phyloP scores from a whole-genome alignment of 1,140 invertebrate genomes.

The Hermetia illucens region DNA sequence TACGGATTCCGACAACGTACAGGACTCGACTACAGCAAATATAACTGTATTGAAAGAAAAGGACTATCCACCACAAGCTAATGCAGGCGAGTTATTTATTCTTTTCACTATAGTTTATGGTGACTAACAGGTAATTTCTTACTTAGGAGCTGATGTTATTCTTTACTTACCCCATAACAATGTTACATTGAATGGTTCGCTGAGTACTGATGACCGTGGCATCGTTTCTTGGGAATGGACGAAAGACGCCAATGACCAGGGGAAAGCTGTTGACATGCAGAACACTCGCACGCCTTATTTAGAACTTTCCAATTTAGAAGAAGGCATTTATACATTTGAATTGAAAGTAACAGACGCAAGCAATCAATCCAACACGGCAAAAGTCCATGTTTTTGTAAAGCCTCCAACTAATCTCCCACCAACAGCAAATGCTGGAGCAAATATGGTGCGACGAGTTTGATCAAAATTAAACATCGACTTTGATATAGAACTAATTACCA shows the following conservation, averaged over 20 bases:
- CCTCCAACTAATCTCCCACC: conserved; percentile 74
- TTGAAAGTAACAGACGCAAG: conserved; percentile 84
- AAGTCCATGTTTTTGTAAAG: conserved; percentile 87
- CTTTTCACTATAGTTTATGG: not conserved
- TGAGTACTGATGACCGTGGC: conserved; percentile 84
- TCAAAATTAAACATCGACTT: too few relatives aligned
- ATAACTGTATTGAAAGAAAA: conserved; percentile 81
- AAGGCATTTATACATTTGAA: conserved; percentile 88
- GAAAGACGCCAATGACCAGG: conserved; percentile 68
- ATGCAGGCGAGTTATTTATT: conserved; percentile 42
- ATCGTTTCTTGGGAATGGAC: conserved; percentile 92
- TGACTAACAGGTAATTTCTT: conserved; percentile 9
- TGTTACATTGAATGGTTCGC: conserved; percentile 75
- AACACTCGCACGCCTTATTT: conserved; percentile 75
- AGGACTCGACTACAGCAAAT: conserved; percentile 75
- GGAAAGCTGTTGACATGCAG: conserved; percentile 87
- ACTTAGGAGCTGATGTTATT: conserved; percentile 65
- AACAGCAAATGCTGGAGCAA: conserved; percentile 45
- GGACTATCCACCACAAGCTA: conserved; percentile 89
- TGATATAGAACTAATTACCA: conserved; percentile 6
- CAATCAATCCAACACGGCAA: conserved; percentile 70
- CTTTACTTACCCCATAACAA: conserved; percentile 83
- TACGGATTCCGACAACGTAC: conserved; percentile 77
- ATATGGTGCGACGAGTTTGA: conserved; percentile 20
- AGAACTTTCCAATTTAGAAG: conserved; percentile 71